Evolutionary conservation across 2,113 vertebrate genomes (phyloP), one percentile per base, ranked within the genome.

Genomic region (Bubo blakistoni): DNA sequence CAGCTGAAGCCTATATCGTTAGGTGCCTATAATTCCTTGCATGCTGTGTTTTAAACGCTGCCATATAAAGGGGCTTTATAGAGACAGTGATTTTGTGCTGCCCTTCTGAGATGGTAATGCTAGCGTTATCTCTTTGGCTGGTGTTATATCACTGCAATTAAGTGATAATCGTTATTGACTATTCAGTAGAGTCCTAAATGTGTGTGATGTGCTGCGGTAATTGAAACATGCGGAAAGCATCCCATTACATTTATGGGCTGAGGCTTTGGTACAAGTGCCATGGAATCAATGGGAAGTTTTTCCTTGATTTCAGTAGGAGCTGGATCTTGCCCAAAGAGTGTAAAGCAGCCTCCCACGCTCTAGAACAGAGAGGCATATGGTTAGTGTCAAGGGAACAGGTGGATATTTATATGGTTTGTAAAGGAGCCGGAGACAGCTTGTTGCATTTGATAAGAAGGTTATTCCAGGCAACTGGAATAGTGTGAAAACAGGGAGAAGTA

Each of bases 381-480:
- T 96, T 92, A 49, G 88, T 95, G 95, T 96, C 96, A 83, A 25
- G 66, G 82, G 79, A 96, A 40, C 96, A 97, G 95, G 96, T 97
- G 96, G 94, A 94, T 85, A 57, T 70, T 97, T 89, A 70, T 77
- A 85, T 73, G 87, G 32, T 62, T 70, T 80, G 81, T 73, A 87
- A 90, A 97, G 89, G 74, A 95, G 87, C 77, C 57, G 77, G 73
- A 92, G 70, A 84, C 78, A 71, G 78, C 74, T 94, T 85, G 83
- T 67, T 94, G 94, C 79, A 32, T 91, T 82, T 51, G 86, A 94
- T 89, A 90, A 69, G 65, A 36, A 85, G 91, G 71, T 94, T 95
- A 88, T 91, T 95, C 86, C 84, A 91, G 87, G 87, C 66, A 85
- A 88, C 71, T 44, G 55, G 71, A 92, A 77, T 30, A 18, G 71